A percentile compares a stretch with the other conserved stretches of the same genome.
phyloP scores from a whole-genome alignment of 2,113 vertebrate genomes.

The Cyprinodon tularosa region DNA sequence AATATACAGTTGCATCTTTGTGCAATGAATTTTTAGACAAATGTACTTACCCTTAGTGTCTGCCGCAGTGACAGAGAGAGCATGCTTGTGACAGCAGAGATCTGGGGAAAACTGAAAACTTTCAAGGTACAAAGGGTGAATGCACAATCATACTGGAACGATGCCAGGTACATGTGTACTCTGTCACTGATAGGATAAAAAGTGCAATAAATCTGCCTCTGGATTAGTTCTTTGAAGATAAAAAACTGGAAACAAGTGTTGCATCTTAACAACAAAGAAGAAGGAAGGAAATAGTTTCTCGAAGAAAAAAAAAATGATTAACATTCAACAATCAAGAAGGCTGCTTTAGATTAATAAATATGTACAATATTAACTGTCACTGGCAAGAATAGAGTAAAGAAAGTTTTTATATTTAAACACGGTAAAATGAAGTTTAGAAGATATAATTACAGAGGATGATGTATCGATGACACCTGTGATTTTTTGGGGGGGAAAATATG shows the following conservation, averaged over 20 bases:
- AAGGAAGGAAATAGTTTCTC: neutral
- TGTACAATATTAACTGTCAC: slow-evolving; percentile 3
- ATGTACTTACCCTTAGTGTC: slow-evolving; percentile 53
- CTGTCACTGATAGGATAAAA: slow-evolving; percentile 34
- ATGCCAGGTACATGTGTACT: slow-evolving; percentile 34
- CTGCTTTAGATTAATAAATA: neutral
- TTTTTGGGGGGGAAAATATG: neutral
- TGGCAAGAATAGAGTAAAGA: neutral
- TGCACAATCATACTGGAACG: slow-evolving; percentile 19
- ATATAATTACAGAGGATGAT: neutral
- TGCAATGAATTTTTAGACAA: neutral
- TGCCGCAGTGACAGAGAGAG: slow-evolving; percentile 41
- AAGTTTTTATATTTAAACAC: neutral
- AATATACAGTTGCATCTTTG: neutral
- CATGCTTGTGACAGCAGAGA: slow-evolving; percentile 44
- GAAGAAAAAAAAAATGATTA: neutral
- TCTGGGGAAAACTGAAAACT: slow-evolving; percentile 38
- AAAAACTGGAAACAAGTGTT: neutral
- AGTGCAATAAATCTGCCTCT: slow-evolving; percentile 17
- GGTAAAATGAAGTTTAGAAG: neutral
- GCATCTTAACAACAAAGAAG: slow-evolving; percentile 1
- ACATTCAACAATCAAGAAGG: slow-evolving; percentile 14
- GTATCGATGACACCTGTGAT: neutral
- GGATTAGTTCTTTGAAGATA: slow-evolving; percentile 20
- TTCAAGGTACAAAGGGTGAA: slow-evolving; percentile 48